phyloP scores from a whole-genome alignment of 2,888 invertebrate genomes.

The Brenthis daphne region DNA sequence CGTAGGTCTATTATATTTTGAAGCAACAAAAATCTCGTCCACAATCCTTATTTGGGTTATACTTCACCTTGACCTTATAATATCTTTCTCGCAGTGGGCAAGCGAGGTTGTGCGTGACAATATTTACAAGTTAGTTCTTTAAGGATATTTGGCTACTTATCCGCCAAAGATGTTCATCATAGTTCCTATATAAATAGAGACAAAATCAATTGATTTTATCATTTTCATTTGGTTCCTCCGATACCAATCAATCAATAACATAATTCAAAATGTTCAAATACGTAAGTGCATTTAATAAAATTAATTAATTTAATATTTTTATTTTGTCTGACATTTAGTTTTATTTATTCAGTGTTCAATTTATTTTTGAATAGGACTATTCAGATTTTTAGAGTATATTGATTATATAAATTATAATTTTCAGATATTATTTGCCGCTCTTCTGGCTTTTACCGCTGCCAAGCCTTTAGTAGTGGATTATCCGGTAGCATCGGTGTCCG shows the following conservation, averaged over 20 bases:
- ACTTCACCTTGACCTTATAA: slow-evolving; percentile 59
- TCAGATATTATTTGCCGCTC: slow-evolving; percentile 73
- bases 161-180: slow-evolving; percentile 51
- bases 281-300: slow-evolving; percentile 56
- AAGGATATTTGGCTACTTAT: slow-evolving; percentile 69
- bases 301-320: slow-evolving; percentile 11
- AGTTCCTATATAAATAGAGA: slow-evolving; percentile 49
- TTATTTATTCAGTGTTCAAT: too few species aligned
- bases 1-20: slow-evolving; percentile 20
- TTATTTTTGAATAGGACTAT: too few species aligned
- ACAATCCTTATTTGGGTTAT: slow-evolving; percentile 27
- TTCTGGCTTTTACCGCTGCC: slow-evolving; percentile 79
- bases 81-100: slow-evolving; percentile 51
- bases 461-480: slow-evolving; percentile 70
- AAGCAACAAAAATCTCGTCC: slow-evolving; percentile 32
- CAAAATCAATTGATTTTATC: slow-evolving; percentile 38
- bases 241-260: slow-evolving; percentile 30
- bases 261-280: slow-evolving; percentile 74
- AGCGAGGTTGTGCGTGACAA: slow-evolving; percentile 68
- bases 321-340: too few species aligned
- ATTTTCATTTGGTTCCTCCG: slow-evolving; percentile 38
- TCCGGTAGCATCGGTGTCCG: slow-evolving; percentile 55
- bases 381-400: too few species aligned
- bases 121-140: slow-evolving; percentile 55
- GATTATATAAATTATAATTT: not conserved